Evolutionary conservation across 1,140 invertebrate genomes (phyloP).

Genomic region (Arion vulgaris): DNA sequence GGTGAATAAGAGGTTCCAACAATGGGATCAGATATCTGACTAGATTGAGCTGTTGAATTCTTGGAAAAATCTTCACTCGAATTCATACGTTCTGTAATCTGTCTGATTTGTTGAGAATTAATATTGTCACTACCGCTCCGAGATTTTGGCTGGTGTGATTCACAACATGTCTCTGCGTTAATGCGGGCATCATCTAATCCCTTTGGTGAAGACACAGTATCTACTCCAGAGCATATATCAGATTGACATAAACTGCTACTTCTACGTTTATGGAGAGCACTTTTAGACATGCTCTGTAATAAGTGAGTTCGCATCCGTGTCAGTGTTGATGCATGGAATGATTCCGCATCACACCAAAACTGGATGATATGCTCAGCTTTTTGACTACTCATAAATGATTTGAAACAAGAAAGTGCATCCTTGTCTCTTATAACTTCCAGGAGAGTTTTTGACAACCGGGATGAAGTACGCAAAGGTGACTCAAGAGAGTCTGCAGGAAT

Average conservation of each 20-base stretch:
- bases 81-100: neutral
- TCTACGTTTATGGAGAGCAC: slow-evolving; percentile 43
- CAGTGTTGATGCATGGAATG: slow-evolving; percentile 74
- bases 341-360: slow-evolving; percentile 84
- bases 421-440: slow-evolving; percentile 80
- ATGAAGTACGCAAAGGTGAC: slow-evolving; percentile 60
- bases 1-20: neutral
- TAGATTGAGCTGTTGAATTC: neutral
- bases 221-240: neutral
- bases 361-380: slow-evolving; percentile 77
- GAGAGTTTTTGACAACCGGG: slow-evolving; percentile 79
- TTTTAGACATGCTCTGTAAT: slow-evolving; percentile 55
- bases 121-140: neutral
- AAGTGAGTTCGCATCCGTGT: slow-evolving; percentile 62
- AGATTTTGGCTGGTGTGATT: neutral
- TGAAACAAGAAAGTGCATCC: slow-evolving; percentile 81
- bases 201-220: neutral
- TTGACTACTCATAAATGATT: slow-evolving; percentile 81
- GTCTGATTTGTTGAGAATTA: neutral
- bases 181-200: neutral
- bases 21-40: neutral
- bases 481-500: slow-evolving; percentile 19
- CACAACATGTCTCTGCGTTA: neutral
- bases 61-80: neutral
- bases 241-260: neutral